Evolutionary conservation across 2,888 invertebrate genomes (phyloP).

Genomic region (Bruchidius siliquastri): DNA sequence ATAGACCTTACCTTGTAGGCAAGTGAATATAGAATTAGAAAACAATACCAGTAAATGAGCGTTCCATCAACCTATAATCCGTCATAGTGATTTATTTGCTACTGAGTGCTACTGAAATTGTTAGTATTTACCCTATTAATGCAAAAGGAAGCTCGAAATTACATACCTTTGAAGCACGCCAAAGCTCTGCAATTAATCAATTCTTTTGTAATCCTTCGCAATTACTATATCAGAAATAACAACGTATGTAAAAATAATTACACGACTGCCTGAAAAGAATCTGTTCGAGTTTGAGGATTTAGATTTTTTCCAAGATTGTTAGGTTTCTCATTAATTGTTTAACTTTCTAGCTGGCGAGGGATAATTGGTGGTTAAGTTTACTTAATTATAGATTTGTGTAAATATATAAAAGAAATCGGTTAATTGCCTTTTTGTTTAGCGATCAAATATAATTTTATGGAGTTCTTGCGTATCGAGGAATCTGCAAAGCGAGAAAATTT

Average conservation of each 20-base stretch:
- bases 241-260: slow-evolving; percentile 14
- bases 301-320: slow-evolving; percentile 8
- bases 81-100: background rate
- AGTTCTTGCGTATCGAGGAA: background rate
- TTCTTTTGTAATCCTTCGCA: slow-evolving; percentile 17
- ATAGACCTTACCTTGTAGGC: background rate
- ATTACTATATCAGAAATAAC: slow-evolving; percentile 15
- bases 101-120: slow-evolving; percentile 16
- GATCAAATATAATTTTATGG: background rate
- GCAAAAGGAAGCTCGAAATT: slow-evolving; percentile 19
- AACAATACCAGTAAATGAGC: background rate
- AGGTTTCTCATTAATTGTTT: slow-evolving; percentile 25
- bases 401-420: slow-evolving; percentile 16
- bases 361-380: background rate
- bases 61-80: background rate
- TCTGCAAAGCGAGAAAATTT: background rate
- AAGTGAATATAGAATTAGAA: background rate
- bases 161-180: slow-evolving; percentile 8
- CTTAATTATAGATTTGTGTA: slow-evolving; percentile 6
- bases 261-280: slow-evolving; percentile 5
- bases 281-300: background rate
- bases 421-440: slow-evolving; percentile 2
- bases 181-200: slow-evolving; percentile 12
- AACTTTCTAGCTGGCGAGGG: slow-evolving; percentile 17
- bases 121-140: slow-evolving; percentile 22